Evolutionary conservation across 2,797 vertebrate species (phyloP).

Genomic region (Pangasius sanitwongsei): DNA sequence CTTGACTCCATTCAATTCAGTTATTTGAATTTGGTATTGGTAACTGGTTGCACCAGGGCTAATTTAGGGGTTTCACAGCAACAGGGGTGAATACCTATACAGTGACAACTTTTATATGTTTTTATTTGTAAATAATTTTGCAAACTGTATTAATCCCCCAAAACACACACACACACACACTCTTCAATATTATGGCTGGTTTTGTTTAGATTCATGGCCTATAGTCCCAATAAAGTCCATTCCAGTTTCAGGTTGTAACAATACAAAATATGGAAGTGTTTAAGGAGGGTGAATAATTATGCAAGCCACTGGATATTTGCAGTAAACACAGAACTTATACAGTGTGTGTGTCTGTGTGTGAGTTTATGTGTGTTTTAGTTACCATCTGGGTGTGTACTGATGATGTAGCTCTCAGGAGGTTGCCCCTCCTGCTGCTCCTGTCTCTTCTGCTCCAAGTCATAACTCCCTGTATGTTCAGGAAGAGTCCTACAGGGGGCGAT

Average conservation of each 20-base stretch:
- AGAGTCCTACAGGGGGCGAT: slow-evolving; percentile 68
- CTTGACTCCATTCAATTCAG: background rate
- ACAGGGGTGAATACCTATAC: background rate
- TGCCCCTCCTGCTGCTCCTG: slow-evolving; percentile 62
- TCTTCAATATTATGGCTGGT: too few species aligned
- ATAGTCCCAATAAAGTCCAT: background rate
- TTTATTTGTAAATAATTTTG: background rate
- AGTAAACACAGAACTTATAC: background rate
- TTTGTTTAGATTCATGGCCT: background rate
- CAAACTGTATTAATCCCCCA: background rate
- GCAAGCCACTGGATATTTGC: background rate
- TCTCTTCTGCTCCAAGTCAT: slow-evolving; percentile 72
- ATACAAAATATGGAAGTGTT: background rate
- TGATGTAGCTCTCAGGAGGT: slow-evolving; percentile 49
- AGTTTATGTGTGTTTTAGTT: slow-evolving; percentile 23
- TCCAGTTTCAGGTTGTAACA: background rate
- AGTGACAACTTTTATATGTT: background rate
- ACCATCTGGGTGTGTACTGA: slow-evolving; percentile 69
- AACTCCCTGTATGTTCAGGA: slow-evolving; percentile 65
- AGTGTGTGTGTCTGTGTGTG: background rate
- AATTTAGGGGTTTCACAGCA: background rate
- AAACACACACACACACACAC: too few species aligned
- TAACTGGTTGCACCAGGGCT: background rate
- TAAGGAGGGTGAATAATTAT: background rate
- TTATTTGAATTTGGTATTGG: background rate